Conservation (phyloP, 2,888 invertebrate genomes). For the Malacosoma neustria region DNA sequence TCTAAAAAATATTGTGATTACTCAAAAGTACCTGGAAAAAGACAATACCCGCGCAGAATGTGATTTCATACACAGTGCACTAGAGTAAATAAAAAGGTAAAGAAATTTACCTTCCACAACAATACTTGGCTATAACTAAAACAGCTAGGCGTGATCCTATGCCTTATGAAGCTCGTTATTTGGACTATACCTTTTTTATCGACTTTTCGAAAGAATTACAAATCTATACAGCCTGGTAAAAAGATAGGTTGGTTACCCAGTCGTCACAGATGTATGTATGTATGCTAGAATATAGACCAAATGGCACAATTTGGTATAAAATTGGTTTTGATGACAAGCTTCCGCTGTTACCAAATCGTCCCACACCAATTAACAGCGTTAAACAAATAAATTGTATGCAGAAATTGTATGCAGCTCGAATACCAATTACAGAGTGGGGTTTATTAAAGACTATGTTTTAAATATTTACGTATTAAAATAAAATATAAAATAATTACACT, state of each 20-base stretch:
- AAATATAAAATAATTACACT: constrained; percentile 2
- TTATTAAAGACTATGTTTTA: constrained; percentile 11
- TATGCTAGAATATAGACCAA: constrained; percentile 11
- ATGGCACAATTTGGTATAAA: constrained; percentile 11
- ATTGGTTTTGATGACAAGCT: constrained; percentile 11
- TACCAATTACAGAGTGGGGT: constrained; percentile 15
- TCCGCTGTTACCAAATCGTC: constrained; percentile 10
- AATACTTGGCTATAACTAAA: constrained; percentile 13
- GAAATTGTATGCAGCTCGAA: constrained; percentile 15
- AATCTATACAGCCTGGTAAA: constrained; percentile 13
- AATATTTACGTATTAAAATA: constrained; percentile 7
- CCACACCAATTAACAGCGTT: constrained; percentile 10
- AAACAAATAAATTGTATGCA: constrained; percentile 12
- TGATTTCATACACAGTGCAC: constrained; percentile 30
- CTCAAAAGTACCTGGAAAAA: constrained; percentile 18
- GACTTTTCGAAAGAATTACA: constrained; percentile 15
- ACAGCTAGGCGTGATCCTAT: no score
- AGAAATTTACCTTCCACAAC: constrained; percentile 14
- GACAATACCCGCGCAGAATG: constrained; percentile 19
- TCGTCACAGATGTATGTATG: no score
- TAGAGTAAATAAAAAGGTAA: constrained; percentile 25
- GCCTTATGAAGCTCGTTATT: no score
- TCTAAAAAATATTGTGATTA: constrained; percentile 5
- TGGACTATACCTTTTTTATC: constrained; percentile 13
- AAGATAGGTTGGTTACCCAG: constrained; percentile 12